Conservation (phyloP, 2,797 vertebrate species). For the Australoheros facetus region DNA sequence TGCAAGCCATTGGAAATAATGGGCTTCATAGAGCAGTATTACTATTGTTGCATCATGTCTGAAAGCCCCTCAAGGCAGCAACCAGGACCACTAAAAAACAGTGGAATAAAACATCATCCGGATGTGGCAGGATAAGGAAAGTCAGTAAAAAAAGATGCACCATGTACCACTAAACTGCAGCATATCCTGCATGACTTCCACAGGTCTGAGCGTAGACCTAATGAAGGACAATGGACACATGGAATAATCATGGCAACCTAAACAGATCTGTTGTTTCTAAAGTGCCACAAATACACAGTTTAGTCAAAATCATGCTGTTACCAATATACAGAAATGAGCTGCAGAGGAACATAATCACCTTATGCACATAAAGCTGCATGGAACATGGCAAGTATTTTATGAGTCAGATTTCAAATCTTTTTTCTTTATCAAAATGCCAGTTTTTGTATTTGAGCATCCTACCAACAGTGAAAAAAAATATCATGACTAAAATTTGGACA, state of each 20-base stretch:
- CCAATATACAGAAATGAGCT: background rate
- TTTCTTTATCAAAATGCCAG: background rate
- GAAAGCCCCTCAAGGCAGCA: background rate
- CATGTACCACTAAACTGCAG: background rate
- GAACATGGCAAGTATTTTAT: background rate
- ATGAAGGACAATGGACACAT: background rate
- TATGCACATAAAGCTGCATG: rapidly evolving
- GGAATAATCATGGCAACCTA: background rate
- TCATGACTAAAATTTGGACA: conserved; percentile 6
- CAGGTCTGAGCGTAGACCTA: background rate
- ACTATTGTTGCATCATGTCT: background rate
- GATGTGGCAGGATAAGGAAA: background rate
- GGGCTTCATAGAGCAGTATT: background rate
- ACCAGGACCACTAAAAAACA: background rate
- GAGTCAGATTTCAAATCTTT: background rate
- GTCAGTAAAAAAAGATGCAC: rapidly evolving
- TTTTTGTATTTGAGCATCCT: background rate
- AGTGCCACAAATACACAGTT: background rate
- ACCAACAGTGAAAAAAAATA: background rate
- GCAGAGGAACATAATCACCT: background rate
- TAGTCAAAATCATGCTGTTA: background rate
- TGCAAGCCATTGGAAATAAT: background rate
- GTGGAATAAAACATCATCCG: background rate
- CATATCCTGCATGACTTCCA: background rate
- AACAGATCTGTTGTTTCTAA: background rate